Percentiles rank a stretch among this genome's conserved stretches.
Conservation (phyloP, 1,140 invertebrate genomes). For the Charaxes varanes region DNA sequence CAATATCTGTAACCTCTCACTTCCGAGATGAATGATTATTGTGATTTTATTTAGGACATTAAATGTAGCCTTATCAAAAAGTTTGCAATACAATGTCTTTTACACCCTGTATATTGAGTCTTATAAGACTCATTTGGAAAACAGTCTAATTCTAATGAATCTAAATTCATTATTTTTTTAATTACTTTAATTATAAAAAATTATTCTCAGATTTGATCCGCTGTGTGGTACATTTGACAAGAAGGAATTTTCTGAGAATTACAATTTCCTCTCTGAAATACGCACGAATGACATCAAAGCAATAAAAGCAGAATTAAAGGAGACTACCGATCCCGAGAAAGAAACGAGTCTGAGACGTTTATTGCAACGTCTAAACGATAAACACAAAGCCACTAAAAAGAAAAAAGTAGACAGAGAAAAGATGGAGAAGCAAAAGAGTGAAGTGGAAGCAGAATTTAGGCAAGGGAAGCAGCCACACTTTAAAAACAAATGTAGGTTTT, state of each 20-base stretch:
- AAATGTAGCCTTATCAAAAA: no score
- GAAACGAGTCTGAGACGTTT: constrained; percentile 81
- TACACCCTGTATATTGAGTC: no score
- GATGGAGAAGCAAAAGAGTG: constrained; percentile 74
- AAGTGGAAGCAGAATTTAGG: constrained; percentile 76
- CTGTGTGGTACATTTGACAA: constrained; percentile 85
- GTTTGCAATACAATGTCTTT: no score
- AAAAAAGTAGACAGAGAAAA: constrained; percentile 74
- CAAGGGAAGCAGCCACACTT: constrained; percentile 81
- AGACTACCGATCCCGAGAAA: constrained; percentile 76
- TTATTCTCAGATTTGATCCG: constrained; percentile 81
- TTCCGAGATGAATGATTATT: no score
- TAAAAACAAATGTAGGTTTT: constrained; percentile 86
- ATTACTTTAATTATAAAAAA: constrained; percentile 1
- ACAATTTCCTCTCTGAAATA: constrained; percentile 83
- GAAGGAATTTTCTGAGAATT: constrained; percentile 83
- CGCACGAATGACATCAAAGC: constrained; percentile 79
- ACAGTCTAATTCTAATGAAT: no score
- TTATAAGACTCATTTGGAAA: no score
- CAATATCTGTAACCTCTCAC: no score
- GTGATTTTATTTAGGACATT: no score
- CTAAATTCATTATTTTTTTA: constrained; percentile 4
- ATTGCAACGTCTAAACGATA: constrained; percentile 83
- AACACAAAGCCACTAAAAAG: constrained; percentile 77
- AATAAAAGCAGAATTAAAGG: constrained; percentile 78